Base-by-base conservation (phyloP, 2,113 vertebrate genomes). In the Caretta caretta region DNA sequence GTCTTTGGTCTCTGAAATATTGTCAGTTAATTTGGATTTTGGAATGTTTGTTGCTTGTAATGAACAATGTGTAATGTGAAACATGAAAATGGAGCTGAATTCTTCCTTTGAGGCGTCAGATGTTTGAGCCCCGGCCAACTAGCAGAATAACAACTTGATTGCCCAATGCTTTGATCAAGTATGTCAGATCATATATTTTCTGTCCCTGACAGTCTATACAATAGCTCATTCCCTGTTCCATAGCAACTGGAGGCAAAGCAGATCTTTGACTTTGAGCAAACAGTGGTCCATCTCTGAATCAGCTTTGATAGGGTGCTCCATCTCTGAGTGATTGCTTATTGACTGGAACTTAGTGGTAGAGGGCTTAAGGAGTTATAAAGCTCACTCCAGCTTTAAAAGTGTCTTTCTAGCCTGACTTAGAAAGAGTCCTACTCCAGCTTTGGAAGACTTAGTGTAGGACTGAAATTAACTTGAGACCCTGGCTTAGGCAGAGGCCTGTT, bases 41-140 rank as follows among this genome's bases (percentile, higher is more conserved):
- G 62, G n/a, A 72, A 53, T 80, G 11, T 81, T 90, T 88, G 46
- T 19, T 46, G 80, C 42, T 56, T 57, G 3, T 31, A 29, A n/a
- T n/a, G 0, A 79, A 27, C 53, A 84, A 75, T 91, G 51, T 5
- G 59, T n/a, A 59, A 53, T 35, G 62, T 65, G 31, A 65, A 65
- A 65, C 3, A 65, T 35, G 31, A 9, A 1, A 84, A 80, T 83
- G 86, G 4, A 35, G 3, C 48, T 29, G 9, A 90, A 2, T n/a
- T 95, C 76, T 93, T 53, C 62, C 75, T 91, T 95, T 90, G 14
- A 65, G 75, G 79, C 1, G 53, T 90, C 35, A 87, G 88, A 14
- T 8, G 13, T 81, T 90, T 31, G 17, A n/a, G 14, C 16, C 80
- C 17, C 62, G 83, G 80, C 2, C 10, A 72, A 53, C 13, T 51